A percentile compares a stretch with the other conserved stretches of the same genome.
Conservation (phyloP, 2,888 invertebrate species). For the Phytoseiulus persimilis region DNA sequence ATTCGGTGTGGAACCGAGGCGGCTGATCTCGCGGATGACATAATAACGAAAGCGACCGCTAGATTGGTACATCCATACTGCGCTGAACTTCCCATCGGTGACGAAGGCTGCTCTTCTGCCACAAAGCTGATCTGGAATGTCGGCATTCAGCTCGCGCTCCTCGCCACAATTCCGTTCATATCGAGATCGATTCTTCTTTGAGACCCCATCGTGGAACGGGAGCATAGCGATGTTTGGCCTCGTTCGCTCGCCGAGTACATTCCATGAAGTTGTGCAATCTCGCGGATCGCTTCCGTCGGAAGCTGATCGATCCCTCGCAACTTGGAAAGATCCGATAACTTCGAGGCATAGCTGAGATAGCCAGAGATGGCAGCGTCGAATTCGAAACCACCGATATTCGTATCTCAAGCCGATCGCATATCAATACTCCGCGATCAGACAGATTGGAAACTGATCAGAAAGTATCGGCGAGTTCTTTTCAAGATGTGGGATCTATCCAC, state of each 20-base stretch:
- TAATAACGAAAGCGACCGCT: constrained; percentile 28
- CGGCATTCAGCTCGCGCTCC: background rate
- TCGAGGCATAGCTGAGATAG: no score
- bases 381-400: no score
- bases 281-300: no score
- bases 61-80: constrained; percentile 33
- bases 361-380: no score
- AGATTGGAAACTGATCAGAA: background rate
- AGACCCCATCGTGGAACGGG: no score
- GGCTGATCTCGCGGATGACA: constrained; percentile 20
- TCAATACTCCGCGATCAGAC: no score
- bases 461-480: background rate
- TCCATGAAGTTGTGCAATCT: no score
- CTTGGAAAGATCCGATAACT: no score
- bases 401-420: no score
- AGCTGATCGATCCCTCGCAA: no score
- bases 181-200: background rate
- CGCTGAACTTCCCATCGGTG: constrained; percentile 21
- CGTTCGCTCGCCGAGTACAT: no score
- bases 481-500: background rate
- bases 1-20: constrained; percentile 13
- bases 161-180: background rate
- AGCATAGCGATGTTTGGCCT: no score
- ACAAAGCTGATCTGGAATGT: background rate
- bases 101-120: constrained; percentile 10